These are phyloP conservation scores for Petrophora chlorosata DNA, from an alignment of 2,888 invertebrate species.

Conservation along the genomic window DNA sequence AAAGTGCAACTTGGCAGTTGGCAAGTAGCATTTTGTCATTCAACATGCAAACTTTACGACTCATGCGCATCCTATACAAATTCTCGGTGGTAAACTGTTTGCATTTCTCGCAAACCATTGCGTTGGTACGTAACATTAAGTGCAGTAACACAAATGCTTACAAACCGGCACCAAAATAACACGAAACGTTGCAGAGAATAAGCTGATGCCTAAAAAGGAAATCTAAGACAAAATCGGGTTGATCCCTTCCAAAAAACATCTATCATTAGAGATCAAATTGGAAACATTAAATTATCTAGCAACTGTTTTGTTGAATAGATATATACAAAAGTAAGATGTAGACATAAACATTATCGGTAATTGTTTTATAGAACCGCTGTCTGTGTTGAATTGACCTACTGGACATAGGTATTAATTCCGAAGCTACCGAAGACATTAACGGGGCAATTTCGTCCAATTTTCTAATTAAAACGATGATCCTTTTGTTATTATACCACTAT, in stretches of 20 bases:
- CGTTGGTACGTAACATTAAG: neutral
- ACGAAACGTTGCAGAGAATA: too few species aligned
- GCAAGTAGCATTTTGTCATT: neutral
- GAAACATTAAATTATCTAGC: too few species aligned
- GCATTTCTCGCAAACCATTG: slow-evolving; percentile 5
- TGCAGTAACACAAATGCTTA: neutral
- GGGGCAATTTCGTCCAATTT: slow-evolving; percentile 49
- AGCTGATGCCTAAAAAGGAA: too few species aligned
- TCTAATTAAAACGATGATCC: slow-evolving; percentile 42
- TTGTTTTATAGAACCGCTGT: too few species aligned
- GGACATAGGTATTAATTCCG: neutral
- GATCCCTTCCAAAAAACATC: too few species aligned
- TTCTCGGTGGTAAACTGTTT: neutral
- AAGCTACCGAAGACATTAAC: neutral
- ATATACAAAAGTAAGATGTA: too few species aligned
- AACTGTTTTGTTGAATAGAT: too few species aligned
- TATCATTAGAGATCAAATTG: too few species aligned
- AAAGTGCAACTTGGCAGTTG: neutral
- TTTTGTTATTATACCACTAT: slow-evolving; percentile 26
- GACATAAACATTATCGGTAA: too few species aligned
- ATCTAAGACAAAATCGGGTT: too few species aligned
- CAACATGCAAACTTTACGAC: slow-evolving; percentile 3
- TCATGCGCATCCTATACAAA: slow-evolving; percentile 1
- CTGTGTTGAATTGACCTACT: slow-evolving; percentile 7
- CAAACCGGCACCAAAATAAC: too few species aligned